A percentile compares a stretch with the other conserved stretches of the same genome.
Conservation (phyloP, 2,888 invertebrate genomes). For the Bombylius discolor region DNA sequence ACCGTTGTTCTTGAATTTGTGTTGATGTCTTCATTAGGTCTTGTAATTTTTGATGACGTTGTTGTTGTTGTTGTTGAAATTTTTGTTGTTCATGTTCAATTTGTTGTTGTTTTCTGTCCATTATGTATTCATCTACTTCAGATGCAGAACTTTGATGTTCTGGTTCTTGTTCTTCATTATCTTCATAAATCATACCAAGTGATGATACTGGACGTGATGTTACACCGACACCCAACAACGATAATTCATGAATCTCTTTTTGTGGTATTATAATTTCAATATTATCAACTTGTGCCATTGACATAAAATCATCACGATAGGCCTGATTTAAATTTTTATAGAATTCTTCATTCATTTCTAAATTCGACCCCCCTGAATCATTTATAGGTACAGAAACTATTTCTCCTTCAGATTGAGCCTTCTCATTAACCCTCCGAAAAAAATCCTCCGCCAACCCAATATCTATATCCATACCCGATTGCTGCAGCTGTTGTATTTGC, state of each 20-base stretch:
- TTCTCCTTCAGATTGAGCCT: conserved; percentile 21
- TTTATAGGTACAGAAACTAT: conserved; percentile 25
- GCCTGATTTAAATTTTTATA: conserved; percentile 79
- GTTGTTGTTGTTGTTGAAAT: conserved; percentile 1
- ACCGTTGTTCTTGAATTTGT: neutral
- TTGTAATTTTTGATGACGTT: neutral
- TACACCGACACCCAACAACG: conserved; percentile 10
- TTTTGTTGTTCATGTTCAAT: conserved; percentile 1
- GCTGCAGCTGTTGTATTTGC: neutral
- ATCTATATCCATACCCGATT: conserved; percentile 13
- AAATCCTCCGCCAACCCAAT: conserved; percentile 17
- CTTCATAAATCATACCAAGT: conserved; percentile 78
- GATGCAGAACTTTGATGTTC: conserved; percentile 34
- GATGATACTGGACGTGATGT: conserved; percentile 56
- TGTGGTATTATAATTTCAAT: conserved; percentile 11
- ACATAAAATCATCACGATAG: conserved; percentile 55
- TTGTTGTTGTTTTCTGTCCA: conserved; percentile 18
- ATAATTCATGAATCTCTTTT: conserved; percentile 17
- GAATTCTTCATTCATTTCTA: conserved; percentile 51
- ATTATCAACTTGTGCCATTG: conserved; percentile 4
- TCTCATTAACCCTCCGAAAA: conserved; percentile 31
- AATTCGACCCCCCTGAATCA: conserved; percentile 25
- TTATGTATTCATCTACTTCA: conserved; percentile 35
- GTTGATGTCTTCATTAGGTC: neutral
- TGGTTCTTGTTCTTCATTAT: conserved; percentile 49